Evolutionary conservation across 2,888 invertebrate genomes (phyloP).

Genomic region (Odiellus spinosus): DNA sequence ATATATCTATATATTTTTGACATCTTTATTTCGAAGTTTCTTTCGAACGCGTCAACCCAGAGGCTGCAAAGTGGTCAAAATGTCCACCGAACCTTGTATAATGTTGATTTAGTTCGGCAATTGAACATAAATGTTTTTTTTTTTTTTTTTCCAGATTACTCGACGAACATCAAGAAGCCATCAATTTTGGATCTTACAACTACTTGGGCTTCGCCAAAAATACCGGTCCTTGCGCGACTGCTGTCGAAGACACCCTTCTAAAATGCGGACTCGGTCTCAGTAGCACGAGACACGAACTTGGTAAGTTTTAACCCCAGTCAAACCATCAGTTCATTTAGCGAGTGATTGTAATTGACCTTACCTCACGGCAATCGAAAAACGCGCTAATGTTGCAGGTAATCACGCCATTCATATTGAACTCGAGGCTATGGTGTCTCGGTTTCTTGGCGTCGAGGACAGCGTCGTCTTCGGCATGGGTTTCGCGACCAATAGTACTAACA

Average conservation of each 20-base stretch:
- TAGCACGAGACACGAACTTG: slow-evolving; percentile 60
- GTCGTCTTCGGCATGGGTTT: slow-evolving; percentile 42
- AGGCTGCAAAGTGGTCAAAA: too few species aligned
- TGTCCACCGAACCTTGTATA: too few species aligned
- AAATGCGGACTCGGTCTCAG: slow-evolving; percentile 56
- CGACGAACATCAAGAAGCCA: slow-evolving; percentile 48
- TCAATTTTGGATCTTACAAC: slow-evolving; percentile 96
- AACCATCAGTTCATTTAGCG: not conserved
- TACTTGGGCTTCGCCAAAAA: slow-evolving; percentile 90
- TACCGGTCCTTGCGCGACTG: slow-evolving; percentile 56
- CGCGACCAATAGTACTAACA: slow-evolving; percentile 40
- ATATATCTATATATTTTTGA: too few species aligned
- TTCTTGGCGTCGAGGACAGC: slow-evolving; percentile 36
- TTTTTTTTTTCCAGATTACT: not conserved
- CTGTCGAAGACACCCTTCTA: slow-evolving; percentile 48
- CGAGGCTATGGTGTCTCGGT: slow-evolving; percentile 35
- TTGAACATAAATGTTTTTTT: too few species aligned
- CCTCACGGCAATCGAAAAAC: too few species aligned
- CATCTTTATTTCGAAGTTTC: too few species aligned
- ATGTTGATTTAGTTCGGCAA: too few species aligned
- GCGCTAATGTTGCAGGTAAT: slow-evolving; percentile 19
- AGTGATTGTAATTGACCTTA: too few species aligned
- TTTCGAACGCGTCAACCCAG: too few species aligned
- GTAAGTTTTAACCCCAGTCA: slow-evolving; percentile 14
- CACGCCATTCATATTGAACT: slow-evolving; percentile 31